Conservation (phyloP, 2,888 invertebrate species). For the Polydrusus tereticollis region DNA sequence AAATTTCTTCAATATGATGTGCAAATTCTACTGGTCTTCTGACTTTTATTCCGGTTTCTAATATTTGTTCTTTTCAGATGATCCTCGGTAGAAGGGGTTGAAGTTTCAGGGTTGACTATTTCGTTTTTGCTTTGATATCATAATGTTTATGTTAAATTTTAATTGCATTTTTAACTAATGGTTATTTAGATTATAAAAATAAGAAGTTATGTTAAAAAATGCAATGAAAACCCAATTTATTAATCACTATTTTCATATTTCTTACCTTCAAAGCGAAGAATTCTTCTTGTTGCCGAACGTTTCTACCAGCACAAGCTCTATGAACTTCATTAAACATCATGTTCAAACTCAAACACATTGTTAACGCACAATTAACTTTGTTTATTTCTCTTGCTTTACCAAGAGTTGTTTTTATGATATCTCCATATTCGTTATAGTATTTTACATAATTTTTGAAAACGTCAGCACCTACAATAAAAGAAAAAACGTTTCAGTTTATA, state of each 20-base stretch:
- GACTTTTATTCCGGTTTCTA: too few relatives aligned
- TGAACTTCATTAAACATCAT: constrained; percentile 85
- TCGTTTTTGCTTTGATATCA: too few relatives aligned
- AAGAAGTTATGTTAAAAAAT: too few relatives aligned
- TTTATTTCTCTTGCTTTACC: constrained; percentile 98
- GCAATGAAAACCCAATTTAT: too few relatives aligned
- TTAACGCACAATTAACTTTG: constrained; percentile 95
- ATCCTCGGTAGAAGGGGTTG: too few relatives aligned
- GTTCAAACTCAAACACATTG: constrained; percentile 92
- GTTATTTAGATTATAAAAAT: too few relatives aligned
- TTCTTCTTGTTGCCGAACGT: constrained; percentile 74
- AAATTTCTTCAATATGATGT: too few relatives aligned
- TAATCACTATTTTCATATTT: too few relatives aligned
- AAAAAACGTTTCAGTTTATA: background rate
- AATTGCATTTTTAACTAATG: background rate
- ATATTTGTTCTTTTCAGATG: too few relatives aligned
- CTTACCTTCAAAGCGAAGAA: constrained; percentile 88
- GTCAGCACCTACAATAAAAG: constrained; percentile 71
- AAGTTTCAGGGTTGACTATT: too few relatives aligned
- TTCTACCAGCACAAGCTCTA: constrained; percentile 61
- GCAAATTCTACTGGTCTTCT: too few relatives aligned
- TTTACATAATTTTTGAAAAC: constrained; percentile 98
- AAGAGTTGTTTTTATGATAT: constrained; percentile 96
- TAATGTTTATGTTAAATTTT: too few relatives aligned
- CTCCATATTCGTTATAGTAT: constrained; percentile 98